phyloP scores from a whole-genome alignment of 2,888 invertebrate genomes.

The Dusona sp. region DNA sequence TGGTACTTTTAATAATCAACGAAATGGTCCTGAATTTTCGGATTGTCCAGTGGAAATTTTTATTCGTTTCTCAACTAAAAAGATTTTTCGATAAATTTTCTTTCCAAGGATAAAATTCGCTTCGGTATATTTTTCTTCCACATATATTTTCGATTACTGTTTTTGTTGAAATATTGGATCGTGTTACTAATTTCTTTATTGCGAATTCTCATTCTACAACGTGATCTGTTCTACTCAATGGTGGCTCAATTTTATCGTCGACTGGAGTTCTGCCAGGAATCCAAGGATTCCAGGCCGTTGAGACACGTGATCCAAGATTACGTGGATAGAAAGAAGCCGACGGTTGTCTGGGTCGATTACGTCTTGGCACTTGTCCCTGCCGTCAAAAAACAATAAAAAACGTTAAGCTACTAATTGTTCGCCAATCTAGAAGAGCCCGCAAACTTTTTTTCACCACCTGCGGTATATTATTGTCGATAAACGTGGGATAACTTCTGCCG shows the following conservation, averaged over 20 bases:
- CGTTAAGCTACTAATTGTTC: background rate
- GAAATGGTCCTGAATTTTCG: background rate
- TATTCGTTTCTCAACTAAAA: background rate
- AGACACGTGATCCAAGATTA: conserved; percentile 45
- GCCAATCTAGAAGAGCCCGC: conserved; percentile 3
- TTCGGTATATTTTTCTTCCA: background rate
- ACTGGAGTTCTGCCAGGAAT: conserved; percentile 65
- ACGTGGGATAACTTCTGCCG: conserved; percentile 45
- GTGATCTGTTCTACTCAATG: conserved; percentile 73
- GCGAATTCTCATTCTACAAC: conserved; percentile 38
- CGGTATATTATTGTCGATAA: conserved; percentile 70
- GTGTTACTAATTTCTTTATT: conserved; percentile 16
- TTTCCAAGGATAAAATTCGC: background rate
- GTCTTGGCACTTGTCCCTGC: conserved; percentile 67
- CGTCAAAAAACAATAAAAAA: conserved; percentile 59
- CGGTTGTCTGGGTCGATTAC: conserved; percentile 64
- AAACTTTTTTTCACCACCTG: conserved; percentile 70
- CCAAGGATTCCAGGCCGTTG: conserved; percentile 57
- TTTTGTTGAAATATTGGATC: background rate
- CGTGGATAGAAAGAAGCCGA: conserved; percentile 66
- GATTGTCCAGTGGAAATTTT: background rate
- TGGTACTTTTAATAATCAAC: background rate
- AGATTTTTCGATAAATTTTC: background rate
- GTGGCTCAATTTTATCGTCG: conserved; percentile 77
- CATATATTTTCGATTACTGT: background rate